Evolutionary conservation across 2,888 invertebrate genomes (phyloP).

Genomic region (Marasmarcha lunaedactyla): DNA sequence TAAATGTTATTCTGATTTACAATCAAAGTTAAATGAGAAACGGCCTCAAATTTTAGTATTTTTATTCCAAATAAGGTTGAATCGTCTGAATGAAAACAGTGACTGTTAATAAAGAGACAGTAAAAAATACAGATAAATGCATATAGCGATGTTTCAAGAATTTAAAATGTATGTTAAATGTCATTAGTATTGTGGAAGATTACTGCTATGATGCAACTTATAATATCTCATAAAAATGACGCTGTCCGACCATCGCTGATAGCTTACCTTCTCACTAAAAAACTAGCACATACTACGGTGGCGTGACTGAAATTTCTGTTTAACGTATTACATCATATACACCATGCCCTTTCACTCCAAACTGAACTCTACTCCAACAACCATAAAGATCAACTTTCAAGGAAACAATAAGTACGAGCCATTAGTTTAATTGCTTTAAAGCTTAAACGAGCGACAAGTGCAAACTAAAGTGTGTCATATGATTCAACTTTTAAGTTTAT

Average conservation of each 20-base stretch:
- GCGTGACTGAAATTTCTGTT: slow-evolving; percentile 51
- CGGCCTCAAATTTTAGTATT: too few relatives aligned
- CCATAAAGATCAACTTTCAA: slow-evolving; percentile 35
- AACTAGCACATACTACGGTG: slow-evolving; percentile 38
- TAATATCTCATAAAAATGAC: slow-evolving; percentile 21
- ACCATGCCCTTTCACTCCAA: slow-evolving; percentile 24
- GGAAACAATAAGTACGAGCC: slow-evolving; percentile 36
- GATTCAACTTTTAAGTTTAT: slow-evolving; percentile 26
- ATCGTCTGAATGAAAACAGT: too few relatives aligned
- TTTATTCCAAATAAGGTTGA: too few relatives aligned
- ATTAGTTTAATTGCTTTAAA: slow-evolving; percentile 34
- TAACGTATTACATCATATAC: slow-evolving; percentile 34
- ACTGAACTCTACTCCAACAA: slow-evolving; percentile 29
- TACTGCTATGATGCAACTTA: too few relatives aligned
- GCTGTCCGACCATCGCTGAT: slow-evolving; percentile 19
- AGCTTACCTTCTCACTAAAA: slow-evolving; percentile 28
- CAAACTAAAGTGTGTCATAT: slow-evolving; percentile 36
- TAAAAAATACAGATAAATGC: too few relatives aligned
- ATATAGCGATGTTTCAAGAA: too few relatives aligned
- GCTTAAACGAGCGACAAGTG: slow-evolving; percentile 24
- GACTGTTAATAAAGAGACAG: too few relatives aligned
- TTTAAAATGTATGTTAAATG: too few relatives aligned
- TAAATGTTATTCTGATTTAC: too few relatives aligned
- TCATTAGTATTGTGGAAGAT: too few relatives aligned
- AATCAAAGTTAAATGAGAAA: too few relatives aligned